Evolutionary conservation across 2,113 vertebrate genomes (phyloP).

Genomic region (Cynoglossus semilaevis): DNA sequence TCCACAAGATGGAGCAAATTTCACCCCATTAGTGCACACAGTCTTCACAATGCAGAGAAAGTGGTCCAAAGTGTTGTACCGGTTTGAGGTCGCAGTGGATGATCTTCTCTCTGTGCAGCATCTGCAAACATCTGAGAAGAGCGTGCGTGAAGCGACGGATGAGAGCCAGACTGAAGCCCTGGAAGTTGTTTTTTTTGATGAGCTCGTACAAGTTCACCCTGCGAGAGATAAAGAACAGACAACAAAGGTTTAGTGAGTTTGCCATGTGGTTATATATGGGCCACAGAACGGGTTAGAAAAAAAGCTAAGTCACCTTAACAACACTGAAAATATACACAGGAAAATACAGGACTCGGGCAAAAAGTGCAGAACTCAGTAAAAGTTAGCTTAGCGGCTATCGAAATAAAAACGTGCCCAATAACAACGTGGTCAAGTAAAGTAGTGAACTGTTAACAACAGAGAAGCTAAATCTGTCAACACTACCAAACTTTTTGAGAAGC

Average conservation of each 20-base stretch:
- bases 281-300: too few species aligned
- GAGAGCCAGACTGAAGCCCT: conserved; percentile 87
- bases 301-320: too few species aligned
- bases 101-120: conserved; percentile 89
- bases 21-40: neutral
- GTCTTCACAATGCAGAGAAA: neutral
- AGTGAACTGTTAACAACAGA: too few species aligned
- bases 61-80: conserved; percentile 80
- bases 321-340: too few species aligned
- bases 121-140: conserved; percentile 88
- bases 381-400: too few species aligned
- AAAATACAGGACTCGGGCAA: too few species aligned
- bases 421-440: too few species aligned
- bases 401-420: too few species aligned
- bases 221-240: conserved; percentile 18
- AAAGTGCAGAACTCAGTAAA: too few species aligned
- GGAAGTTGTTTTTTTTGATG: conserved; percentile 93
- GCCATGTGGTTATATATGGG: neutral
- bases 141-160: conserved; percentile 85
- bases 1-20: conserved; percentile 44
- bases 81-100: conserved; percentile 96
- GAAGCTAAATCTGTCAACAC: too few species aligned
- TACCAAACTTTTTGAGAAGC: too few species aligned
- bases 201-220: conserved; percentile 92
- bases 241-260: neutral